phyloP scores from a whole-genome alignment of 2,888 invertebrate species.

The Melikaiella ostensackeni region DNA sequence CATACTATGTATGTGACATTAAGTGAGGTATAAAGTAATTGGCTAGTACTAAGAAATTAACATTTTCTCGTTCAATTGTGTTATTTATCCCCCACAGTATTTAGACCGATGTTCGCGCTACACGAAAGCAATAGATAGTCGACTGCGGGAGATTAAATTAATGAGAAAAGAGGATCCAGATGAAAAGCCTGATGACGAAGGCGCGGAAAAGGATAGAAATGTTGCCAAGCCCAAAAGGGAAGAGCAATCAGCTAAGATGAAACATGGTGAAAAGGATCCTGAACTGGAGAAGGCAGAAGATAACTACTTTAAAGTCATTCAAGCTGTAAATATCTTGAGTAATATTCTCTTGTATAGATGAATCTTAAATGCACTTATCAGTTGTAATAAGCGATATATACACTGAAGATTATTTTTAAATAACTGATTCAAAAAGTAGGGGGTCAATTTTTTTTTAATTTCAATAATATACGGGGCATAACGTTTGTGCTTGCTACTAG shows the following conservation, averaged over 20 bases:
- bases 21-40: no score
- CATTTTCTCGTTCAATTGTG: no score
- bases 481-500: no score
- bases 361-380: no score
- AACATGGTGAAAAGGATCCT: constrained; percentile 52
- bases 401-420: no score
- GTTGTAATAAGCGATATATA: no score
- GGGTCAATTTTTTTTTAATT: no score
- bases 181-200: not conserved
- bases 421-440: no score
- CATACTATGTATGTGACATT: no score
- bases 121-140: constrained; percentile 12
- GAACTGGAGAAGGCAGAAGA: constrained; percentile 65
- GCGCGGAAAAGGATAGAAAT: not conserved
- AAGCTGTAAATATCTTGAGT: constrained; percentile 56
- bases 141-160: constrained; percentile 17
- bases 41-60: no score
- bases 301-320: constrained; percentile 64
- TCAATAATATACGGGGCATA: no score
- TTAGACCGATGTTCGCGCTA: constrained; percentile 17
- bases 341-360: constrained; percentile 20
- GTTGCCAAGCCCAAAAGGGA: not conserved
- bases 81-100: not conserved
- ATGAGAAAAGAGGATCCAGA: not conserved
- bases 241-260: constrained; percentile 42